Base-by-base conservation (phyloP, 2,888 invertebrate genomes). In the Leucozona laternaria region DNA sequence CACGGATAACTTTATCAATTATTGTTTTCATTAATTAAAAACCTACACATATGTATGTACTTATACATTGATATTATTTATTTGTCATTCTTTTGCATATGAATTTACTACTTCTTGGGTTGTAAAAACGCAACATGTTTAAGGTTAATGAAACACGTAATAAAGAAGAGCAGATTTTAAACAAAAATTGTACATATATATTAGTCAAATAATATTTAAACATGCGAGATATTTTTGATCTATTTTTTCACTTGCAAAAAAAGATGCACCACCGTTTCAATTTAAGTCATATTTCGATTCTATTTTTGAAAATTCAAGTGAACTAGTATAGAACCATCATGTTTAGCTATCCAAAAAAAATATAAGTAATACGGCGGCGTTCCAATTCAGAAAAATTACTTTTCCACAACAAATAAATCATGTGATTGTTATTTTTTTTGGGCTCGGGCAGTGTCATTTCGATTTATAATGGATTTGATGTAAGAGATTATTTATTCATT, bases 121-220 rank as follows among this genome's bases (percentile, higher is more conserved):
- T 82, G 78, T 79, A 64, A 77, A 64, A 58, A 53, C 45, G 73
- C 81, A 86, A 82, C 70, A 58, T 53, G 73, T 86, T 81, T 58
- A 58, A 81, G 78, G 86, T 86, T 64, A 78, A 55, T 55, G 48
- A 73, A 72, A 15, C 34, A 37, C 60, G 11, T n/a, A 15, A 15
- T 22, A 53, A 25, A 48, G 28, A 50, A 50, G 25, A 72, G 31
- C 45, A 58, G 48, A 25, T 11, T 58, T 45, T 20, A 70, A 1
- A 37, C 13, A 37, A 40, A 58, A 50, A 25, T 37, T 85, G 84
- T 81, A 81, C 34, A 81, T 81, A 81, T 43, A 81, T 81, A 53
- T 78, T 64, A 75, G 43, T 73, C 77, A 45, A 45, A 78, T 28
- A 45, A 28, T 64, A 45, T 8, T 17, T 8, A 3, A 70, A 57